Conservation (phyloP, 1,140 invertebrate genomes). For the Drosophila navojoa region DNA sequence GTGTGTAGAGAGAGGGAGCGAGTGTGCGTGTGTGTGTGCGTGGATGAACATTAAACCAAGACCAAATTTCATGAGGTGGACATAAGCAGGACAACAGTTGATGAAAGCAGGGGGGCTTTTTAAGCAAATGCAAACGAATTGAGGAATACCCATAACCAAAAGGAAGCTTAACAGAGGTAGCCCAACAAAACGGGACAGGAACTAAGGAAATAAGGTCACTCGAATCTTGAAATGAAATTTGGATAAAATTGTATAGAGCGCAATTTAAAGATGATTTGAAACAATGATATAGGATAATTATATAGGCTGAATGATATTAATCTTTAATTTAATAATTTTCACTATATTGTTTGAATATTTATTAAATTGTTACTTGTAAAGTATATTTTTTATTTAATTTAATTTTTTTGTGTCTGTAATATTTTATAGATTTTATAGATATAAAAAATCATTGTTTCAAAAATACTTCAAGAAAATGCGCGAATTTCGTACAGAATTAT, state of each 20-base stretch:
- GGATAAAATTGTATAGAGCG: neutral
- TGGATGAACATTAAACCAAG: slow-evolving; percentile 29
- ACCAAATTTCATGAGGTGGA: slow-evolving; percentile 15
- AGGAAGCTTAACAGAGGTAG: neutral
- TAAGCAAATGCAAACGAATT: slow-evolving; percentile 16
- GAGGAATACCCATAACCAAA: slow-evolving; percentile 38
- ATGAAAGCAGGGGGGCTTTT: neutral
- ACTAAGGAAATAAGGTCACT: neutral
- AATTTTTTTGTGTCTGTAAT: too few relatives aligned
- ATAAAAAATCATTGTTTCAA: neutral
- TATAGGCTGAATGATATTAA: too few relatives aligned
- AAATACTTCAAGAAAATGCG: neutral
- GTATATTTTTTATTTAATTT: too few relatives aligned
- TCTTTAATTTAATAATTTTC: too few relatives aligned
- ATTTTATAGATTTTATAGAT: too few relatives aligned
- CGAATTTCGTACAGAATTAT: neutral
- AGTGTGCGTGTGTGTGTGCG: neutral
- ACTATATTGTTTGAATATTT: too few relatives aligned
- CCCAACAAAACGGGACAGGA: neutral
- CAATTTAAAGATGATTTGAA: neutral
- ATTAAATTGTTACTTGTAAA: too few relatives aligned
- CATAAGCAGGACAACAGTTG: slow-evolving; percentile 18
- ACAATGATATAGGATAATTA: neutral
- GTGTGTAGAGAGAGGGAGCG: neutral
- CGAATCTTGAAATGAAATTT: neutral